Evolutionary conservation across 2,113 vertebrate genomes (phyloP).

Genomic region (Cervus canadensis): DNA sequence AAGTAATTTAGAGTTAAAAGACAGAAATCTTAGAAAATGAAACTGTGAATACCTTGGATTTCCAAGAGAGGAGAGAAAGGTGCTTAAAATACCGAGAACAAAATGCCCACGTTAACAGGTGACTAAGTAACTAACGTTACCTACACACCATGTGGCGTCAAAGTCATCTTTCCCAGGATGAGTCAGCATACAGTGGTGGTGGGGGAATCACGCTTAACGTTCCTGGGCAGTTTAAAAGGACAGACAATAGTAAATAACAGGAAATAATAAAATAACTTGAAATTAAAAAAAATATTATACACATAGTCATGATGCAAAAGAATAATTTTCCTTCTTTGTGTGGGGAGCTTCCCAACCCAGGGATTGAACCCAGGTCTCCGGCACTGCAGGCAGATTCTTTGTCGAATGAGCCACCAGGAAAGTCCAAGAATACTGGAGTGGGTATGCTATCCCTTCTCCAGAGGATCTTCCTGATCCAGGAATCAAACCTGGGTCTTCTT

Average conservation of each 20-base stretch:
- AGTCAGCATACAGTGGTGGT: neutral
- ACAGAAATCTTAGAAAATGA: neutral
- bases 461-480: neutral
- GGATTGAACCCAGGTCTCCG: neutral
- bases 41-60: slow-evolving; percentile 1
- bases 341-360: neutral
- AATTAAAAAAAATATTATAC: neutral
- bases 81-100: neutral
- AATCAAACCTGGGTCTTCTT: neutral
- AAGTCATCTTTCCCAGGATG: neutral
- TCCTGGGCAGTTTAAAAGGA: neutral
- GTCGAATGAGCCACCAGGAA: neutral
- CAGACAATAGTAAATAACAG: neutral
- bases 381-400: neutral
- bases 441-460: neutral
- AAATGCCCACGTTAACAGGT: neutral
- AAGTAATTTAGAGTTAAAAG: neutral
- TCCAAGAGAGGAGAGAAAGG: neutral
- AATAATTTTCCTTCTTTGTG: neutral
- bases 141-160: too few relatives aligned
- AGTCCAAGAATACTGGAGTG: neutral
- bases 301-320: neutral
- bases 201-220: too few relatives aligned
- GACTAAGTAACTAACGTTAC: neutral
- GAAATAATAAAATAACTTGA: neutral